These are phyloP conservation scores for Paradisaea rubra DNA, from an alignment of 2,113 vertebrate genomes.

Conservation along the genomic window DNA sequence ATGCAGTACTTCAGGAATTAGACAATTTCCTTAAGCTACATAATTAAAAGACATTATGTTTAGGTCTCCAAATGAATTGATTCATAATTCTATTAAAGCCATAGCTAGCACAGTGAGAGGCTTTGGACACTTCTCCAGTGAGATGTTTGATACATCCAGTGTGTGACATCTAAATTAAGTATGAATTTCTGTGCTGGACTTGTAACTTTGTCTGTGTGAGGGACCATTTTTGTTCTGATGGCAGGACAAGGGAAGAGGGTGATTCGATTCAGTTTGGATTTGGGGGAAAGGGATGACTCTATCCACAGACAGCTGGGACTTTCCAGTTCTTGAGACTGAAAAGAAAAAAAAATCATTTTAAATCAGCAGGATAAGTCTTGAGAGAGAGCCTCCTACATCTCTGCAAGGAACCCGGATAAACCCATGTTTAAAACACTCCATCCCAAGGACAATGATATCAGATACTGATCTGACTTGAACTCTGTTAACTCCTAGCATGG, in stretches of 20 bases:
- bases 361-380: background rate
- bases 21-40: background rate
- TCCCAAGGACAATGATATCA: background rate
- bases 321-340: background rate
- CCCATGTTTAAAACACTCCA: background rate
- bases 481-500: fast-evolving
- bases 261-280: background rate
- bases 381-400: background rate
- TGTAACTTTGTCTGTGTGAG: background rate
- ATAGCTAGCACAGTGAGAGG: background rate
- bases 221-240: background rate
- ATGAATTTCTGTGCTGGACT: background rate
- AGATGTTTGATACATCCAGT: fast-evolving
- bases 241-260: background rate
- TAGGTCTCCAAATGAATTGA: background rate
- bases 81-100: background rate
- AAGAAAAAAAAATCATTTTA: background rate
- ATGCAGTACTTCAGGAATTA: background rate
- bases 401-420: background rate
- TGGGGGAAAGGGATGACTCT: background rate
- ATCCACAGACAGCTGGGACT: background rate
- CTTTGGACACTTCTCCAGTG: background rate
- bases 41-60: background rate
- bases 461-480: background rate
- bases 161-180: background rate